Conservation (phyloP, 2,113 vertebrate genomes). For the Fulica atra region DNA sequence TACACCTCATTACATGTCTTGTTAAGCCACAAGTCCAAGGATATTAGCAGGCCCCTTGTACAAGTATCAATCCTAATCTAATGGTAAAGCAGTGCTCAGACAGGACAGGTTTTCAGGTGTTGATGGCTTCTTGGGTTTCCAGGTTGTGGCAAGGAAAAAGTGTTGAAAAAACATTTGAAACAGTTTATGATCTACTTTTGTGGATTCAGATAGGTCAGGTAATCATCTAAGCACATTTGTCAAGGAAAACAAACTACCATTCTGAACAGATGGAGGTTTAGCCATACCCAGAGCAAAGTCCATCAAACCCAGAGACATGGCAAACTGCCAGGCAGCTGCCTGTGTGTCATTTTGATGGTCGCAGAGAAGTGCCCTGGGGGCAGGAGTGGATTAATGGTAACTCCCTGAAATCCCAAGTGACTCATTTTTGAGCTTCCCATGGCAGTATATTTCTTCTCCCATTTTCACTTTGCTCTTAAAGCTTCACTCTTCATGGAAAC, state of each 20-base stretch:
- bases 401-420: slow-evolving; percentile 34
- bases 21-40: neutral
- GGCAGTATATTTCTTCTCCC: slow-evolving; percentile 39
- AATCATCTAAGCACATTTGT: neutral
- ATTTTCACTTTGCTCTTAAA: slow-evolving; percentile 62
- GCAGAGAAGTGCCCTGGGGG: slow-evolving; percentile 15
- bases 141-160: neutral
- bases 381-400: slow-evolving; percentile 40
- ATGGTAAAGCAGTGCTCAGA: neutral
- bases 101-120: neutral
- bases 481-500: slow-evolving; percentile 58
- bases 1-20: neutral
- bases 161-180: neutral
- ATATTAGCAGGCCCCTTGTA: neutral
- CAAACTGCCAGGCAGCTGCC: slow-evolving; percentile 2
- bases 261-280: slow-evolving; percentile 22
- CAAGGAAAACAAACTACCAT: slow-evolving; percentile 1
- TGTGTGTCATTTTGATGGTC: slow-evolving; percentile 35
- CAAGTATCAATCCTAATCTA: neutral
- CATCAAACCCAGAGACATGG: slow-evolving; percentile 2
- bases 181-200: neutral
- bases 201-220: neutral
- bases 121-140: neutral
- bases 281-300: slow-evolving; percentile 35
- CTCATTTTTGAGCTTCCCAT: slow-evolving; percentile 37